A percentile compares a stretch with the other conserved stretches of the same genome.
Conservation (phyloP, 2,797 vertebrate species). For the Echeneis naucrates region DNA sequence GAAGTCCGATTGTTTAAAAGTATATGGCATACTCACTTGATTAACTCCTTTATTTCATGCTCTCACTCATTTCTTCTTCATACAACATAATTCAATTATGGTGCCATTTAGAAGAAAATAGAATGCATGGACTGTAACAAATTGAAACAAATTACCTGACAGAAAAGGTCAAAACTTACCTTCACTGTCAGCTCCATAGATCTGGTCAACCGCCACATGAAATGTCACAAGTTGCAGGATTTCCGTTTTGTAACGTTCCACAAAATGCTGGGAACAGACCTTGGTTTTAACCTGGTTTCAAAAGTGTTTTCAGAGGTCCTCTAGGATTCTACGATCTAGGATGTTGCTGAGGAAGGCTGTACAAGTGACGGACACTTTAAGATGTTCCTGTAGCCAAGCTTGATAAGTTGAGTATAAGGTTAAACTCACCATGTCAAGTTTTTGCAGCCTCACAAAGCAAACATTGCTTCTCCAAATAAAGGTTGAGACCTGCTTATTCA, state of each 20-base stretch:
- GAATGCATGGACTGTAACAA: too few species aligned
- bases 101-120: too few species aligned
- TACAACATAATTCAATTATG: too few species aligned
- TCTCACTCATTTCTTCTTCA: too few species aligned
- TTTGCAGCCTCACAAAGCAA: background rate
- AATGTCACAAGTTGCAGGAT: background rate
- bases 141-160: background rate
- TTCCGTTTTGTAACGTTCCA: background rate
- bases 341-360: background rate
- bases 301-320: background rate
- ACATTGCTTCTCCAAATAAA: background rate
- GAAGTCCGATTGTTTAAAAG: too few species aligned
- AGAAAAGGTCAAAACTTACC: constrained; percentile 2
- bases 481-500: constrained; percentile 1
- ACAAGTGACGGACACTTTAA: background rate
- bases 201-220: background rate
- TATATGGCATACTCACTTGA: too few species aligned
- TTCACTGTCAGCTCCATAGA: constrained; percentile 1
- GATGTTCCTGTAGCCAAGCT: background rate
- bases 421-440: background rate
- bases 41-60: too few species aligned
- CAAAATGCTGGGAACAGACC: background rate
- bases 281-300: accelerated
- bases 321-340: constrained; percentile 6
- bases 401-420: background rate